Evolutionary conservation across 2,797 vertebrate genomes (phyloP), one percentile per base, ranked within the genome.

Genomic region (Scyliorhinus canicula): DNA sequence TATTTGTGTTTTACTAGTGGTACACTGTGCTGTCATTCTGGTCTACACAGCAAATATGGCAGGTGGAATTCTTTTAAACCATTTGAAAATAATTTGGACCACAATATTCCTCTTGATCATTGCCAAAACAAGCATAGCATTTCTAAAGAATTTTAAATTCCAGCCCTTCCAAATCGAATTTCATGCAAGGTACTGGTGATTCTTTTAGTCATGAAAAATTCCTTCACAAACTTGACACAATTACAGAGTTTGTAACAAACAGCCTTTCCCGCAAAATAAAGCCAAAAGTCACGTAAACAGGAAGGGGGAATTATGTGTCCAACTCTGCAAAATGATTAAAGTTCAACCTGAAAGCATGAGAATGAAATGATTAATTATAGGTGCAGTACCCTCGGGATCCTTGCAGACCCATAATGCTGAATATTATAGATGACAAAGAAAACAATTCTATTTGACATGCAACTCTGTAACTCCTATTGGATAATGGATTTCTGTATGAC

Each of bases 31-130:
- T 60, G 52, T 14, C 52, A 55, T 88, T 55, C 16, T 88, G 85
- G 4, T 35, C 52, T n/a, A 88, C 31, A 28, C 31, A n/a, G 26
- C 19, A 91, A 91, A 12, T 26, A 63, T 65, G n/a, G 57, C 60
- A 40, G 60, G 57, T 65, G 57, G 88, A 91, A 91, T 91, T 40
- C 57, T 91, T 60, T 65, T 44, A 60, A 91, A 24, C 21, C 9
- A 91, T 26, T 44, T 65, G 21, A 44, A 44, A 26, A 63, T 91
- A 0, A 63, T 65, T 91, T 11, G 21, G 21, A 65, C 7, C 57
- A 40, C n/a, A 91, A 91, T 88, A 91, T 63, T 63, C 88, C 57
- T 82, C 79, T 82, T 47, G 5, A 82, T 82, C 77, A 47, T 82
- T 16, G 2, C 19, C 57, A 91, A 91, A 40, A 91, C n/a, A 44